phyloP scores from a whole-genome alignment of 2,113 vertebrate genomes.

The Rhinopithecus roxellana region DNA sequence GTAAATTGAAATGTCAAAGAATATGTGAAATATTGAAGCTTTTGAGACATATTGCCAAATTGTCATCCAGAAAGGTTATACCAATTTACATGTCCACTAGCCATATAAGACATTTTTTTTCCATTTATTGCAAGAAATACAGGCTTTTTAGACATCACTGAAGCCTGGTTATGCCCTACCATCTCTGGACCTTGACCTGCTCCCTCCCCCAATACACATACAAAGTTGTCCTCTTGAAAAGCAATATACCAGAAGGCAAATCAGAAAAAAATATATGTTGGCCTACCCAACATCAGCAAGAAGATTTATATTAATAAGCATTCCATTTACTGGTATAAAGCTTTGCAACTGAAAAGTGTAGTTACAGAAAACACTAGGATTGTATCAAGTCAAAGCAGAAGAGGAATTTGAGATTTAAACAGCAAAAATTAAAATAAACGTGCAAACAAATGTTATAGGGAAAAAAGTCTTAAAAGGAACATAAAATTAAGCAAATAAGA shows the following conservation, averaged over 20 bases:
- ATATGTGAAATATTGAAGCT: background rate
- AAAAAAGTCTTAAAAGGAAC: background rate
- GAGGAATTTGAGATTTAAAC: background rate
- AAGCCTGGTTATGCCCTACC: background rate
- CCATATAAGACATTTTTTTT: background rate
- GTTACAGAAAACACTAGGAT: background rate
- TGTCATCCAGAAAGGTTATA: conserved; percentile 19
- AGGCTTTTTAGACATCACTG: background rate
- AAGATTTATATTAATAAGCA: background rate
- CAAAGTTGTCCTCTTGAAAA: background rate
- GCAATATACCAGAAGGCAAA: background rate
- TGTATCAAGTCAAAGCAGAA: background rate
- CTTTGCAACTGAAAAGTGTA: background rate
- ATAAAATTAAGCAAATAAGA: background rate
- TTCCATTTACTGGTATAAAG: background rate
- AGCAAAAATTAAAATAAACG: background rate
- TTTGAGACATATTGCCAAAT: background rate
- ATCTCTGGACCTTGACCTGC: background rate
- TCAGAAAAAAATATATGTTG: background rate
- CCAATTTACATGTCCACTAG: background rate
- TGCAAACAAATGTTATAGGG: background rate
- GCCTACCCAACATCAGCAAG: background rate
- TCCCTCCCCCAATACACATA: background rate
- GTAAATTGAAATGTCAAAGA: background rate
- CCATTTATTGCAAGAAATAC: conserved; percentile 6